Evolutionary conservation across 2,888 invertebrate genomes (phyloP), one percentile per base, ranked within the genome.

Genomic region (Parnassius orleans): DNA sequence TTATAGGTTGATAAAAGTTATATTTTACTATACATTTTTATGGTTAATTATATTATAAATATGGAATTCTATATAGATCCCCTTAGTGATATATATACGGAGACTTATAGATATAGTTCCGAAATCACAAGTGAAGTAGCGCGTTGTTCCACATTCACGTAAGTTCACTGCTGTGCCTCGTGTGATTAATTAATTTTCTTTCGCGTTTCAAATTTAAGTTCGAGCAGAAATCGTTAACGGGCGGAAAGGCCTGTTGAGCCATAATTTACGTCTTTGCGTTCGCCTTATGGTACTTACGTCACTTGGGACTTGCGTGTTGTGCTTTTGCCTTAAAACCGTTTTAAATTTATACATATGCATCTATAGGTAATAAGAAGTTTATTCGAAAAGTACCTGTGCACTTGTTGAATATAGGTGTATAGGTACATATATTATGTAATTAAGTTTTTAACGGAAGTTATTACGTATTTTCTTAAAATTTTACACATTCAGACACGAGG

Each of bases 161-260:
- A 66, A 65, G 66, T 69, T 72, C 66, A 68, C 14, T 48, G 74
- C 70, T 72, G 76, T 77, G 75, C 76, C 80, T 80, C 78, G 76
- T 86, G 84, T 87, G 84, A 87, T 87, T 89, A 87, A 89, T 90
- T 87, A 85, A 86, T 86, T 87, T 87, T 89, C 87, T 89, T 88
- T 87, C 83, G 85, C 83, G 83, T 83, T 86, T 83, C 79, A 74
- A 84, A 83, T 84, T 84, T 84, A 83, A 86, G 81, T 86, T 83
- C 69, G 72, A 83, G 77, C 79, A 75, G 79, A 83, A 88, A 89
- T 88, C 84, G 82, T 89, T 90, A 89, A 83, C 79, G 76, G 77
- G 80, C 85, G 86, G 88, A 87, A 88, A 81, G 83, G 88, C 87
- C 87, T 87, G 86, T 88, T 89, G 86, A 86, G 84, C 81, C 72